Evolutionary conservation across 2,888 invertebrate genomes (phyloP), one percentile per base, ranked within the genome.

Genomic region (Lepidocyrtinus sp.): DNA sequence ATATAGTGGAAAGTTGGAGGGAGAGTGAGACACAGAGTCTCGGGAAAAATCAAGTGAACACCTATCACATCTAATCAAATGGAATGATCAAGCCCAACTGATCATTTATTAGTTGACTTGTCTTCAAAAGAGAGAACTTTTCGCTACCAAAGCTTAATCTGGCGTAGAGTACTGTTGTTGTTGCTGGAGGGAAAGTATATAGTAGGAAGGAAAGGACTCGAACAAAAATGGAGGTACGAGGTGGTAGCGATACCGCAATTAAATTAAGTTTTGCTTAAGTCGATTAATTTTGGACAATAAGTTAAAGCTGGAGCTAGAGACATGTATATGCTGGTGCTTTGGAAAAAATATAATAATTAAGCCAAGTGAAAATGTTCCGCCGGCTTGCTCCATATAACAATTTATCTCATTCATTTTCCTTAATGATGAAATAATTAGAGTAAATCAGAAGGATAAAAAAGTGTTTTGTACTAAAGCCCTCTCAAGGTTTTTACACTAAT

Each of bases 71-170:
- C 79, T 75, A 75, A 80, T 80, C 79, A 80, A 80, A 80, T 80
- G 70, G 79, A 80, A 80, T 80, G 79, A 80, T 80, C 79, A 80
- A 80, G 78, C 78, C 68, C 78, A 79, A 80, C 79, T 80, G 79
- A 80, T 80, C 74, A 80, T 80, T 80, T 80, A 80, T 80, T 80
- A 80, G 79, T 80, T 80, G 79, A 80, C 74, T 80, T 80, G 79
- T 80, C 74, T 74, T 46, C 55, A 55, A 55, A 55, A 55, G 17
- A 55, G n/a, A n/a, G n/a, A 36, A n/a, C 55, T 55, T 55, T n/a
- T 55, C 55, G 17, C 55, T 55, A n/a, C n/a, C 55, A 55, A n/a
- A n/a, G n/a, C n/a, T n/a, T n/a, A 55, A 17, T 55, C 17, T 36
- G 55, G 55, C 36, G 5, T 17, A 55, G 55, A 12, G 55, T 55